A percentile compares a stretch with the other conserved stretches of the same genome.
Conservation (phyloP, 2,113 vertebrate genomes). For the Solenodon paradoxus region DNA sequence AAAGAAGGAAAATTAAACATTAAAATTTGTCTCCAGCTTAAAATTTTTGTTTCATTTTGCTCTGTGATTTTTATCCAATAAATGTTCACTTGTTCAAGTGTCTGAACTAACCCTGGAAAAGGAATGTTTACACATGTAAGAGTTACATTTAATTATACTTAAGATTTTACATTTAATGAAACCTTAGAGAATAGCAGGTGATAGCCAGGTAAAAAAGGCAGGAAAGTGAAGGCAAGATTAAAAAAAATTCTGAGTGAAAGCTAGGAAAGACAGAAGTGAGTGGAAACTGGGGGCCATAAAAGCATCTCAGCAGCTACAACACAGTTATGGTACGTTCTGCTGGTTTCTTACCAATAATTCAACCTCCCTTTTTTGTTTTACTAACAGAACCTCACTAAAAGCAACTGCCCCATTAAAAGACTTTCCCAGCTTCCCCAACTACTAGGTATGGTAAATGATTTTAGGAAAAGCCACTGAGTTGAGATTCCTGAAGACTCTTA, state of each 20-base stretch:
- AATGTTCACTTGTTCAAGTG: neutral
- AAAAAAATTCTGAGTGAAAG: neutral
- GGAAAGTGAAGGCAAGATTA: neutral
- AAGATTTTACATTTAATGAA: neutral
- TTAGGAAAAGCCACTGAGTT: neutral
- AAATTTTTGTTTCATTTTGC: neutral
- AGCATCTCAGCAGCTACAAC: neutral
- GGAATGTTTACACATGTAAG: neutral
- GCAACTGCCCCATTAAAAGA: neutral
- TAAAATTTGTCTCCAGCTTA: neutral
- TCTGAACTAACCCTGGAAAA: neutral
- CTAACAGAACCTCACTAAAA: constrained; percentile 21
- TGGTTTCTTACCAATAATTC: neutral
- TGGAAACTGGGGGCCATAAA: neutral
- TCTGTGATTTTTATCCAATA: neutral
- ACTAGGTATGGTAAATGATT: neutral
- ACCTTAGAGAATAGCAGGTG: neutral
- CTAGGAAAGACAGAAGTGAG: neutral
- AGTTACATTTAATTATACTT: constrained; percentile 15
- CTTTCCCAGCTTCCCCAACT: neutral
- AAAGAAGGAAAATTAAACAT: constrained; percentile 38
- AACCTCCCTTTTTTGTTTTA: neutral
- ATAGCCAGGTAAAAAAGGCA: neutral
- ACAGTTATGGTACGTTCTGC: neutral
- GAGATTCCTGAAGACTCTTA: neutral